phyloP scores from a whole-genome alignment of 2,888 invertebrate species.

The Eueremaeus valkanovi region DNA sequence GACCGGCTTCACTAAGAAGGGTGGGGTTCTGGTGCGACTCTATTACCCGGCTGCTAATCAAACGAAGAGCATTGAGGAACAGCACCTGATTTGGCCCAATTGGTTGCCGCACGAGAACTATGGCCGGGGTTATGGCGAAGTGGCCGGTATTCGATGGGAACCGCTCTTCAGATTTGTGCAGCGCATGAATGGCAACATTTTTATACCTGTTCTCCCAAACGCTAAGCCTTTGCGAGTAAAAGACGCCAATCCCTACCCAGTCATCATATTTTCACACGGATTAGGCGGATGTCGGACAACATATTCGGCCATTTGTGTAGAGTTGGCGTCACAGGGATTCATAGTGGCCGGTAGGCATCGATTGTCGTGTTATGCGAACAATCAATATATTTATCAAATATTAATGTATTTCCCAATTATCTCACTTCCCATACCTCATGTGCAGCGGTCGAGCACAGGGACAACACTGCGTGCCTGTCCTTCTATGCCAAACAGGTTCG shows the following conservation, averaged over 20 bases:
- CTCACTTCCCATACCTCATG: too few species aligned
- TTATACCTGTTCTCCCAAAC: conserved; percentile 59
- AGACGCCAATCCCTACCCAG: conserved; percentile 53
- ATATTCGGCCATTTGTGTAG: conserved; percentile 61
- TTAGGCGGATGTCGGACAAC: conserved; percentile 61
- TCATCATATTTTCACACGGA: conserved; percentile 64
- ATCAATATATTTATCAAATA: neutral
- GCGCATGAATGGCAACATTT: conserved; percentile 48
- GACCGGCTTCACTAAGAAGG: conserved; percentile 43
- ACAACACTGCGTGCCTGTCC: conserved; percentile 47
- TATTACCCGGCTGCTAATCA: conserved; percentile 42
- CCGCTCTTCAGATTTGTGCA: conserved; percentile 42
- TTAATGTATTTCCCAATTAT: too few species aligned
- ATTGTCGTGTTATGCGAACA: neutral
- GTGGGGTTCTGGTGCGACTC: conserved; percentile 42
- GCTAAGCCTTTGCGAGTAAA: conserved; percentile 52
- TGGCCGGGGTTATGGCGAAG: conserved; percentile 44
- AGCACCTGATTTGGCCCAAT: conserved; percentile 42
- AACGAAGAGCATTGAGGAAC: neutral
- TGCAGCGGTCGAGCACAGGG: conserved; percentile 44
- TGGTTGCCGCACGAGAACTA: conserved; percentile 47
- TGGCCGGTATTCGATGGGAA: conserved; percentile 43
- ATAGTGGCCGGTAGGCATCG: conserved; percentile 58
- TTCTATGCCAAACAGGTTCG: conserved; percentile 43
- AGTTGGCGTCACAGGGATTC: conserved; percentile 64